Conservation (phyloP, 2,797 vertebrate species). For the Ateles fusciceps region DNA sequence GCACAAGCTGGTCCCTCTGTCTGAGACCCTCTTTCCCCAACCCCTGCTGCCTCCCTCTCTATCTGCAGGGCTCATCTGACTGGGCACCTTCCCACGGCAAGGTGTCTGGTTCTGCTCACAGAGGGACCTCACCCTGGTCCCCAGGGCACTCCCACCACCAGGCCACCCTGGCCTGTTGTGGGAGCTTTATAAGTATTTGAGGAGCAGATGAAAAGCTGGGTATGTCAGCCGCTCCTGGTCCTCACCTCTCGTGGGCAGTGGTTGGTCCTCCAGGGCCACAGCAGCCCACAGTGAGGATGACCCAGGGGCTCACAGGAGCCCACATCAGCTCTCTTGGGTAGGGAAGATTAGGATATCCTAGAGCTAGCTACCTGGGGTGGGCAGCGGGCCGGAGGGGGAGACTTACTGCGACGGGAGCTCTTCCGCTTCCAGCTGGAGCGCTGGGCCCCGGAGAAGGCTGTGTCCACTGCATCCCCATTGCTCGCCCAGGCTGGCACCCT, state of each 20-base stretch:
- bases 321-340: neutral
- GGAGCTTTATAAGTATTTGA: rapidly evolving
- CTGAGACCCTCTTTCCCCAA: neutral
- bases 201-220: neutral
- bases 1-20: neutral
- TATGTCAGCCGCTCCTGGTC: neutral
- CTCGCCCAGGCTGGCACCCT: constrained; percentile 74
- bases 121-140: neutral
- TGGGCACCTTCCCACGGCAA: neutral
- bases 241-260: neutral
- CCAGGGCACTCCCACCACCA: neutral
- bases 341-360: neutral
- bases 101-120: neutral
- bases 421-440: constrained; percentile 77
- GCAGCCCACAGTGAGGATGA: neutral
- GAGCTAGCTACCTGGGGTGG: neutral
- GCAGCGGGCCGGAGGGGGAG: neutral
- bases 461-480: constrained; percentile 79
- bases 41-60: neutral
- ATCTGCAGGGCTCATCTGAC: neutral
- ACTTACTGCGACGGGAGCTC: constrained; percentile 74
- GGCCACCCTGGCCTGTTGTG: rapidly evolving
- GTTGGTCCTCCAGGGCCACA: neutral
- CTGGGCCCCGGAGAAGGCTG: neutral
- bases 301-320: neutral